Conservation (phyloP, 2,113 vertebrate genomes). For the Tetrax tetrax region DNA sequence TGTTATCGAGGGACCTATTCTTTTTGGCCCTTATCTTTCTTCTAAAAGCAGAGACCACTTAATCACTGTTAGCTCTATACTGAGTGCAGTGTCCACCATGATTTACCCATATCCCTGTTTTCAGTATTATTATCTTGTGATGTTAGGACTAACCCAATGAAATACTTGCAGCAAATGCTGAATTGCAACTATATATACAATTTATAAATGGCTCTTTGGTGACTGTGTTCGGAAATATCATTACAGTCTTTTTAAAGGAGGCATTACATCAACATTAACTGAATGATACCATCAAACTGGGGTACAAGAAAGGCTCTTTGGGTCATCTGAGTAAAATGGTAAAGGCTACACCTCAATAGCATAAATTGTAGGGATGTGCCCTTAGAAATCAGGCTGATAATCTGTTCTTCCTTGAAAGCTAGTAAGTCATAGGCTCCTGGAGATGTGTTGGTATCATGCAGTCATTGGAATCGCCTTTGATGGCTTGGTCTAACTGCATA, state of each 20-base stretch:
- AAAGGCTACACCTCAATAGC: background rate
- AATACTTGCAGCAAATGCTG: background rate
- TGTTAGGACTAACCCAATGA: slow-evolving; percentile 39
- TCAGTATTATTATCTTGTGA: slow-evolving; percentile 46
- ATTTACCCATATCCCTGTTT: slow-evolving; percentile 18
- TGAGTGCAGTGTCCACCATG: background rate
- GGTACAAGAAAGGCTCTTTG: background rate
- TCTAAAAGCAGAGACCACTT: slow-evolving; percentile 55
- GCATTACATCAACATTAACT: slow-evolving; percentile 4
- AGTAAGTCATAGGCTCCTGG: background rate
- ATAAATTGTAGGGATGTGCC: background rate
- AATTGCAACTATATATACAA: background rate
- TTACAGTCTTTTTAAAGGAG: slow-evolving; percentile 36
- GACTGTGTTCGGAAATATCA: slow-evolving; percentile 26
- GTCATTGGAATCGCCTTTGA: background rate
- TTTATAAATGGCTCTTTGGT: slow-evolving; percentile 26
- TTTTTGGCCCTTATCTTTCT: slow-evolving; percentile 55
- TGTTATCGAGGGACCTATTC: slow-evolving; percentile 55
- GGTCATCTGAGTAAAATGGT: background rate
- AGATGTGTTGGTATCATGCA: background rate
- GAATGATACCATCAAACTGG: background rate
- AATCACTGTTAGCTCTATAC: slow-evolving; percentile 52
- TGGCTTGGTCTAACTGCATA: background rate
- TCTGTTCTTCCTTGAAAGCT: background rate
- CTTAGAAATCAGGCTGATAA: background rate